phyloP scores from a whole-genome alignment of 2,888 invertebrate species.

The Hipparchia sbordonii region DNA sequence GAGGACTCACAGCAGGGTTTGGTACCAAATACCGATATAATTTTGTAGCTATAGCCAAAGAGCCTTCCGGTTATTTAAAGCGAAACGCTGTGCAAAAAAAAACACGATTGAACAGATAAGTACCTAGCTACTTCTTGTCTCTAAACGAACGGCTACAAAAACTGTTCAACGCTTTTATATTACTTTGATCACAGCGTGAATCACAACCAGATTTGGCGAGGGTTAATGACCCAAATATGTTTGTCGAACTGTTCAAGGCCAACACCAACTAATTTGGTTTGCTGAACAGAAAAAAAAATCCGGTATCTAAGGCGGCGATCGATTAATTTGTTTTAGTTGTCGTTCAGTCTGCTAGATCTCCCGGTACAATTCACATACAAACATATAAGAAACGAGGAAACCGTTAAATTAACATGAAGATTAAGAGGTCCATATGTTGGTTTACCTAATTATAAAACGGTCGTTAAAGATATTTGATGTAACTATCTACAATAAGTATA shows the following conservation, averaged over 20 bases:
- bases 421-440: background rate
- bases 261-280: conserved; percentile 69
- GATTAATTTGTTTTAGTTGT: conserved; percentile 55
- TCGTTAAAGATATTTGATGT: too few relatives aligned
- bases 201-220: conserved; percentile 80
- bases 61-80: conserved; percentile 66
- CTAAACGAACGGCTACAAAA: conserved; percentile 74
- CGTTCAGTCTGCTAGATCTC: conserved; percentile 27
- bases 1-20: too few relatives aligned
- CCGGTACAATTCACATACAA: background rate
- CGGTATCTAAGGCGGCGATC: conserved; percentile 63
- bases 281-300: conserved; percentile 65
- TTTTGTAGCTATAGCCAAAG: background rate
- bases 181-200: conserved; percentile 79
- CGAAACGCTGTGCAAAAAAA: conserved; percentile 43
- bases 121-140: conserved; percentile 51
- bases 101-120: conserved; percentile 17
- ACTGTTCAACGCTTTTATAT: conserved; percentile 78
- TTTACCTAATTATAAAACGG: too few relatives aligned
- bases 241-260: conserved; percentile 80
- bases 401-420: background rate
- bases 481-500: too few relatives aligned
- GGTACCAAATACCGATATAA: too few relatives aligned
- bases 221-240: conserved; percentile 82
- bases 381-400: background rate